Conservation (phyloP, 1,140 invertebrate genomes). For the Pectinophora gossypiella region DNA sequence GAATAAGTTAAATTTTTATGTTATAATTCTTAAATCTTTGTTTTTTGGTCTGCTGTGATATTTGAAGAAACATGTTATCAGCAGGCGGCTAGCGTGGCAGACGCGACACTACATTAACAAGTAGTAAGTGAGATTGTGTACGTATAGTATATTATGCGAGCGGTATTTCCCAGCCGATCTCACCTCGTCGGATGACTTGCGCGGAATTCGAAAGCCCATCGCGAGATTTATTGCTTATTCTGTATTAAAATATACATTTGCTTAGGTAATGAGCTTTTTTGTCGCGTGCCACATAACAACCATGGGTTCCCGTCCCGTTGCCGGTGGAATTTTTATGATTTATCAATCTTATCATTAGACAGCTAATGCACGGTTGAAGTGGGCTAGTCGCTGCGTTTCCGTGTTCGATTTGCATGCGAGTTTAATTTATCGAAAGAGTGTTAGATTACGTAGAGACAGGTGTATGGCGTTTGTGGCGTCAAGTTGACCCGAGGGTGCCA, state of each 20-base stretch:
- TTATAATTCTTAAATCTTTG: background rate
- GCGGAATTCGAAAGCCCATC: conserved; percentile 73
- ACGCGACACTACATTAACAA: conserved; percentile 43
- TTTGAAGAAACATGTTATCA: conserved; percentile 21
- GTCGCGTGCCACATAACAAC: conserved; percentile 57
- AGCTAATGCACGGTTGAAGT: conserved; percentile 11
- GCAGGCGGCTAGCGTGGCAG: conserved; percentile 30
- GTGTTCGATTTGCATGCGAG: conserved; percentile 14
- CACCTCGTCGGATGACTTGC: conserved; percentile 69
- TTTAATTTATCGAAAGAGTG: conserved; percentile 13
- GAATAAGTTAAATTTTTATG: too few species aligned
- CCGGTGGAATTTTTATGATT: conserved; percentile 55
- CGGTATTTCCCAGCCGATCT: conserved; percentile 71
- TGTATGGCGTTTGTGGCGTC: conserved; percentile 18
- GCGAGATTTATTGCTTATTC: conserved; percentile 72
- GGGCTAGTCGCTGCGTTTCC: conserved; percentile 6
- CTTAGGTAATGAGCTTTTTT: conserved; percentile 68
- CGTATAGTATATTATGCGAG: conserved; percentile 20
- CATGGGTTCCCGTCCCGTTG: conserved; percentile 33
- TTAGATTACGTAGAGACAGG: conserved; percentile 12
- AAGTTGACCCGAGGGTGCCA: conserved; percentile 45
- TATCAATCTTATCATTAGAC: conserved; percentile 34
- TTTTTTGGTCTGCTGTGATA: background rate
- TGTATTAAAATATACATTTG: conserved; percentile 71
- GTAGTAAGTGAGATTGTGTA: conserved; percentile 49